Conservation (phyloP, 1,140 invertebrate genomes). For the Drosophila serrata region DNA sequence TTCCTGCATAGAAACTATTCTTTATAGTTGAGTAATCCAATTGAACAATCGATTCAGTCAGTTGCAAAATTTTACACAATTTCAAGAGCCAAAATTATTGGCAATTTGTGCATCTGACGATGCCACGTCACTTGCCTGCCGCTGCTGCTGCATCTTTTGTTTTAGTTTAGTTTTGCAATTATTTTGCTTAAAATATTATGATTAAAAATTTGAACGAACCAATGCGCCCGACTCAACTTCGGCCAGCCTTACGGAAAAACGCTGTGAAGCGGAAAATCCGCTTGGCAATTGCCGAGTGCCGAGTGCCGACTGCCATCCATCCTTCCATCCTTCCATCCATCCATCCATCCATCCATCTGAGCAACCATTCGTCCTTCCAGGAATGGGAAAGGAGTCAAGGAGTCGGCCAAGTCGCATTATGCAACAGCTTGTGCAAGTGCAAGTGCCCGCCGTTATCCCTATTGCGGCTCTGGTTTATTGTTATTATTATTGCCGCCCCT, state of each 20-base stretch:
- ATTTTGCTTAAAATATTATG: constrained; percentile 60
- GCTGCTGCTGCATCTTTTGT: constrained; percentile 37
- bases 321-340: constrained; percentile 1
- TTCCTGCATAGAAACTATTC: neutral
- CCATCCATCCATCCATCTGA: constrained; percentile 8
- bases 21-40: constrained; percentile 35
- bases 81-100: constrained; percentile 39
- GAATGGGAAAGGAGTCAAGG: neutral
- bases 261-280: constrained; percentile 62
- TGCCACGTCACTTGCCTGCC: constrained; percentile 21
- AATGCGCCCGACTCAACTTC: constrained; percentile 11
- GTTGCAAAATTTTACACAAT: constrained; percentile 30
- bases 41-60: constrained; percentile 50
- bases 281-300: constrained; percentile 47
- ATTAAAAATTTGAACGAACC: constrained; percentile 54
- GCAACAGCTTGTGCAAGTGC: constrained; percentile 50
- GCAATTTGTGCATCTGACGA: constrained; percentile 30
- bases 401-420: constrained; percentile 47
- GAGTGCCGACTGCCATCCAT: neutral
- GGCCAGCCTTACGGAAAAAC: constrained; percentile 15
- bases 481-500: constrained; percentile 59
- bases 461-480: constrained; percentile 35
- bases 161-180: constrained; percentile 55
- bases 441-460: constrained; percentile 7
- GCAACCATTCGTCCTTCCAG: neutral